Percentiles rank a stretch among this genome's conserved stretches.
phyloP scores from a whole-genome alignment of 2,888 invertebrate species.

The Omphaloscelis lunosa region DNA sequence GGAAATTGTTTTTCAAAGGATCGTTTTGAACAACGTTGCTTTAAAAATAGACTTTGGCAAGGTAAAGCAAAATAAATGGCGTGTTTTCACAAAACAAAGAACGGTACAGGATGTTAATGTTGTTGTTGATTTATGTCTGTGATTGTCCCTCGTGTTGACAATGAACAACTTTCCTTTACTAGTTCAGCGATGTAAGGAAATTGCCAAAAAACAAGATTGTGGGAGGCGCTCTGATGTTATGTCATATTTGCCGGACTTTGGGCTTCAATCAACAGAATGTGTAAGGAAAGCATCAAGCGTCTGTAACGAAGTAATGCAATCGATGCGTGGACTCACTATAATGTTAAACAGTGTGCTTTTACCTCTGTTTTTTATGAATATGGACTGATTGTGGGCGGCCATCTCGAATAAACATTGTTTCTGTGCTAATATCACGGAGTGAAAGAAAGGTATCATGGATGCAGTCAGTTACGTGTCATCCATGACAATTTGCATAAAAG shows the following conservation, averaged over 20 bases:
- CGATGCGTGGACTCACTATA: not conserved
- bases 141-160: constrained; percentile 64
- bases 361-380: constrained; percentile 31
- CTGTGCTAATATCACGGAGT: not conserved
- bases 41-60: constrained; percentile 74
- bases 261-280: constrained; percentile 17
- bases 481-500: not conserved
- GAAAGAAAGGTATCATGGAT: not conserved
- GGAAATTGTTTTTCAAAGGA: constrained; percentile 85
- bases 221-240: constrained; percentile 9
- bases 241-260: constrained; percentile 32
- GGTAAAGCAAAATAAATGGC: constrained; percentile 70
- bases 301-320: constrained; percentile 43
- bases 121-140: constrained; percentile 70
- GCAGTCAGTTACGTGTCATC: not conserved
- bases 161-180: constrained; percentile 63
- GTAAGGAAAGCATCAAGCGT: constrained; percentile 16
- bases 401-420: constrained; percentile 30
- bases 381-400: constrained; percentile 21
- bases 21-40: constrained; percentile 70
- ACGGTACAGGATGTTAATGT: constrained; percentile 68
- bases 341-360: constrained; percentile 13
- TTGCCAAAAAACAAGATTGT: constrained; percentile 54
- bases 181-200: constrained; percentile 57
- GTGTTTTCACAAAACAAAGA: constrained; percentile 72